Conservation (phyloP, 2,797 vertebrate genomes). For the Lutjanus campechanus region DNA sequence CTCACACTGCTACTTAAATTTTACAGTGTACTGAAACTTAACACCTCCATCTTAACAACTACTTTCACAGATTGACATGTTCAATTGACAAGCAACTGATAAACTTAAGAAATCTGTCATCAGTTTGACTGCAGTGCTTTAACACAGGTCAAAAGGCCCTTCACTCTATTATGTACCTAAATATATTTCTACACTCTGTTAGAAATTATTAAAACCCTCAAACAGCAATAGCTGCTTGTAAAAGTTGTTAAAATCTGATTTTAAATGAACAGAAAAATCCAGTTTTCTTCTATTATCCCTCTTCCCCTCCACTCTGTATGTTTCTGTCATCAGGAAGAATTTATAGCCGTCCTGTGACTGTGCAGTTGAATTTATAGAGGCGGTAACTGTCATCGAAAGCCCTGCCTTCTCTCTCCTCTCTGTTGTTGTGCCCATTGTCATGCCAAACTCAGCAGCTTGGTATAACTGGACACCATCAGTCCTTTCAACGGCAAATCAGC, state of each 20-base stretch:
- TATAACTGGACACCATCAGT: not conserved
- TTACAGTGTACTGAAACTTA: not conserved
- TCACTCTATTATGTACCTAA: not conserved
- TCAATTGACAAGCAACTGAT: not conserved
- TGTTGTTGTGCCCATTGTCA: not conserved
- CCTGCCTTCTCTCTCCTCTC: not conserved
- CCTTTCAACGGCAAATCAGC: conserved; percentile 18
- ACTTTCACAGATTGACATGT: conserved; percentile 14
- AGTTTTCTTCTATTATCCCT: not conserved
- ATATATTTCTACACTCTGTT: not conserved
- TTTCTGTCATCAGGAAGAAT: conserved; percentile 16
- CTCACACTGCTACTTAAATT: not conserved
- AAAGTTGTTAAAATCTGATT: not conserved
- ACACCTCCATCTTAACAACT: not conserved
- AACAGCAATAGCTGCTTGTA: too few relatives aligned
- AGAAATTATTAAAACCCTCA: not conserved
- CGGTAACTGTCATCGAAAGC: not conserved
- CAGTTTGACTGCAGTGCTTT: not conserved
- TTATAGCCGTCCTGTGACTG: conserved; percentile 8
- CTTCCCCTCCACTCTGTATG: not conserved
- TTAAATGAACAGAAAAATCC: not conserved
- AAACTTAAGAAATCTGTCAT: not conserved
- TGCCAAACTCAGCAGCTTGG: not conserved
- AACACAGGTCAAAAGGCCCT: not conserved
- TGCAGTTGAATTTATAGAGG: not conserved